Evolutionary conservation across 2,113 vertebrate genomes (phyloP), one percentile per base, ranked within the genome.

Genomic region (Parotia lawesii): DNA sequence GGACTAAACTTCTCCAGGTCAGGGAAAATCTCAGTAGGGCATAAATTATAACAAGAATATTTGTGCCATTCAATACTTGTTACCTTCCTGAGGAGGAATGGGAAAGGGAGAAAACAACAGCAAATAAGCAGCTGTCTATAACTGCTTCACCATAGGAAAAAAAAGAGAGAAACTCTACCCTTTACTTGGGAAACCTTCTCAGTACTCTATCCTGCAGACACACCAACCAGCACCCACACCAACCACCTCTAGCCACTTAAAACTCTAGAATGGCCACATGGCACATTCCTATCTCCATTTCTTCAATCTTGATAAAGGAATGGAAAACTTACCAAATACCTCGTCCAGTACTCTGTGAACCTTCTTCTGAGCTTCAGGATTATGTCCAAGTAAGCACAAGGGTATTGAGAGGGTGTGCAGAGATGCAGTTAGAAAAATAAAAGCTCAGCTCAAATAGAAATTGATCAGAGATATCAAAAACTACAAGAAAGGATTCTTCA

Each of bases 1-100:
- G 99, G 98, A 19, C 88, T 97, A 96, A 99, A 99, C 79, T 98
- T 97, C 29, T 99, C 98, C 0, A 99, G 98, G 3, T 99, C 96
- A 4, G 98, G 98, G 94, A 99, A 99, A 94, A 97, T 96, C 4
- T 92, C 89, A 0, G 98, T 69, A 99, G 96, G 3, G 97, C 85
- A 6, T 98, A 99, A 42, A 98, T 95, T 17, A 98, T 7, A 37
- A 99, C 77, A 51, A 98, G 1, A 5, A 86, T 97, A 71, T 98
- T 98, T 8, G 96, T 89, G 7, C 97, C 98, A 97, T 98, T 98
- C 48, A 97, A 91, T 27, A 99, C 33, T 20, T 77, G 96, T 93
- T 97, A 98, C 38, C 98, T 98, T 14, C 85, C 99, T 99, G 48
- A 85, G 58, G 21, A 85, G 27, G 50, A 90, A 70, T 62, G 6